A percentile compares a stretch with the other conserved stretches of the same genome.
phyloP scores from a whole-genome alignment of 2,113 vertebrate genomes.

The Ceratotherium simum region DNA sequence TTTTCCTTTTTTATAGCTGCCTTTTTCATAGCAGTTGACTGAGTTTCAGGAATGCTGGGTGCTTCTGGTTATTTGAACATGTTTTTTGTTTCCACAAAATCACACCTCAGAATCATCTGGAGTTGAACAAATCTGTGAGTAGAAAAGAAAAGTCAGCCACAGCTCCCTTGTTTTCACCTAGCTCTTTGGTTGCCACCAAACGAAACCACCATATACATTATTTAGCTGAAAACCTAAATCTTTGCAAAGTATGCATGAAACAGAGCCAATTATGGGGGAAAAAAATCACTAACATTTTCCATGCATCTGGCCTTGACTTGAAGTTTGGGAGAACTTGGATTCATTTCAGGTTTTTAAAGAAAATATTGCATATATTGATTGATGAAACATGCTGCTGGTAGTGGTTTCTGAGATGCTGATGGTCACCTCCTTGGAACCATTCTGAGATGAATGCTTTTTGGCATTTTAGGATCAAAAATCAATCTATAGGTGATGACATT shows the following conservation, averaged over 20 bases:
- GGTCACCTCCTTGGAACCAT: constrained; percentile 61
- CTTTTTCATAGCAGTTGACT: constrained; percentile 1
- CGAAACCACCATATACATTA: constrained; percentile 31
- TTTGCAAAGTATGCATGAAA: constrained; percentile 59
- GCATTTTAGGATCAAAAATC: constrained; percentile 74
- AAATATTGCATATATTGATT: constrained; percentile 74
- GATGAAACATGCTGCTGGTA: constrained; percentile 68
- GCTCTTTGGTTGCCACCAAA: constrained; percentile 44
- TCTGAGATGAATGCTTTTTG: constrained; percentile 65
- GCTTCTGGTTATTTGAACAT: background rate
- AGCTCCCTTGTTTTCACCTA: background rate
- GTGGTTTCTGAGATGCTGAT: constrained; percentile 67
- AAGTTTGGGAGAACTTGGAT: constrained; percentile 72
- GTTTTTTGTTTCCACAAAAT: background rate
- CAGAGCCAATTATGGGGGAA: constrained; percentile 25
- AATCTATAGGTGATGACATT: constrained; percentile 79
- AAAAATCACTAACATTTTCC: constrained; percentile 69
- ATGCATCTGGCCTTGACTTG: constrained; percentile 67
- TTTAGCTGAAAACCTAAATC: constrained; percentile 57
- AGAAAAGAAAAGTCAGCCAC: constrained; percentile 17
- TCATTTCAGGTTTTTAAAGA: constrained; percentile 73
- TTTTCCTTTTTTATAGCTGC: background rate
- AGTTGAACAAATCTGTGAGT: background rate
- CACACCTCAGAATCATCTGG: background rate
- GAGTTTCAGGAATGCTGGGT: background rate